These are phyloP conservation scores for Megaceryle torquata DNA, from an alignment of 2,113 vertebrate genomes.

Conservation along the genomic window DNA sequence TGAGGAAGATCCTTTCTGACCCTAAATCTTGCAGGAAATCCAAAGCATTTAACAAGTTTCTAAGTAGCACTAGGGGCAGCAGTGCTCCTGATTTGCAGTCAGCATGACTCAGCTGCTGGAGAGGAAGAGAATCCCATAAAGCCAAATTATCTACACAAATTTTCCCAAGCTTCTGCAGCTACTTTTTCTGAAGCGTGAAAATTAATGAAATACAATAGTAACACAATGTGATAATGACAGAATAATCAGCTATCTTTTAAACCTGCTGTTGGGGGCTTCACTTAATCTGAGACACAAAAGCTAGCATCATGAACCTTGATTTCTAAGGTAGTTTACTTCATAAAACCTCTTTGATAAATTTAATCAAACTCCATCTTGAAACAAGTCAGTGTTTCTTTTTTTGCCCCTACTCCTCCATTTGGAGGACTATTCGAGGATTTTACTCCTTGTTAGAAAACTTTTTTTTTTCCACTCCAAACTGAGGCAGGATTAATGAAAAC, in stretches of 20 bases:
- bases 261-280: not conserved
- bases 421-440: not conserved
- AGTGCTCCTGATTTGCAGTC: not conserved
- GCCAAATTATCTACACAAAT: not conserved
- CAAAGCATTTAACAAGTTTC: not conserved
- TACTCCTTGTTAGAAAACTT: not conserved
- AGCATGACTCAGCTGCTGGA: not conserved
- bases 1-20: not conserved
- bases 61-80: not conserved
- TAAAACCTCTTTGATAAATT: not conserved
- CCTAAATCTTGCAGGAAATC: not conserved
- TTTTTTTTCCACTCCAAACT: not conserved
- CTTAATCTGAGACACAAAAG: not conserved
- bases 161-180: not conserved
- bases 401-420: not conserved
- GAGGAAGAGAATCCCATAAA: not conserved
- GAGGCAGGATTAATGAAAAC: not conserved
- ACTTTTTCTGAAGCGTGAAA: conserved; percentile 12
- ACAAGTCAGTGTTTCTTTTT: not conserved
- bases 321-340: not conserved
- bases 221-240: not conserved
- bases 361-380: not conserved
- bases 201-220: conserved; percentile 12
- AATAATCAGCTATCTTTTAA: conserved; percentile 20
- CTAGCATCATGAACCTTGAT: not conserved